These are phyloP conservation scores for Acrobasis consociella DNA, from an alignment of 2,888 invertebrate genomes.

Conservation along the genomic window DNA sequence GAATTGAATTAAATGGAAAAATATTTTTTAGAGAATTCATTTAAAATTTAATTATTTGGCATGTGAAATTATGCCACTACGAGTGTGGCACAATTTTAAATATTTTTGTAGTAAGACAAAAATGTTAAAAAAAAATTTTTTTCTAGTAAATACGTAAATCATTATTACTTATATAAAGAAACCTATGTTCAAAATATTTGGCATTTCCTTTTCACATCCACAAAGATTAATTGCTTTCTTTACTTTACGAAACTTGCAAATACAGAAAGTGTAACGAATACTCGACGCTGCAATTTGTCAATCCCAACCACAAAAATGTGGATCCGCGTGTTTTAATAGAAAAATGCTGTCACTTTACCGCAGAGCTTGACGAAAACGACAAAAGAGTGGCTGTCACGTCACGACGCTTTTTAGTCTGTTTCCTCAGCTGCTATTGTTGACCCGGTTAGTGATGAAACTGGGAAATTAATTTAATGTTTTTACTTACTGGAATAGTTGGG, in stretches of 20 bases:
- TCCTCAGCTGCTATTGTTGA: conserved; percentile 39
- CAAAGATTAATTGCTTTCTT: neutral
- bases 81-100: too few species aligned
- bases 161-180: too few species aligned
- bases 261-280: conserved; percentile 13
- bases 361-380: conserved; percentile 44
- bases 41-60: too few species aligned
- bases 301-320: conserved; percentile 23
- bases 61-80: too few species aligned
- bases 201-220: too few species aligned
- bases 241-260: neutral
- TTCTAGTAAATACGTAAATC: too few species aligned
- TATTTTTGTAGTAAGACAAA: too few species aligned
- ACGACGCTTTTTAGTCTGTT: conserved; percentile 53
- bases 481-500: neutral
- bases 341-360: conserved; percentile 28
- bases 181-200: too few species aligned
- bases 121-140: too few species aligned
- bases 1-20: too few species aligned
- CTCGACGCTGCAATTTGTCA: conserved; percentile 6
- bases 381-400: conserved; percentile 64
- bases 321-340: conserved; percentile 22
- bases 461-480: neutral
- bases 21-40: too few species aligned
- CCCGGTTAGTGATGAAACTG: conserved; percentile 25